These are phyloP conservation scores for Lepeophtheirus salmonis DNA, from an alignment of 1,140 invertebrate species.

Conservation along the genomic window DNA sequence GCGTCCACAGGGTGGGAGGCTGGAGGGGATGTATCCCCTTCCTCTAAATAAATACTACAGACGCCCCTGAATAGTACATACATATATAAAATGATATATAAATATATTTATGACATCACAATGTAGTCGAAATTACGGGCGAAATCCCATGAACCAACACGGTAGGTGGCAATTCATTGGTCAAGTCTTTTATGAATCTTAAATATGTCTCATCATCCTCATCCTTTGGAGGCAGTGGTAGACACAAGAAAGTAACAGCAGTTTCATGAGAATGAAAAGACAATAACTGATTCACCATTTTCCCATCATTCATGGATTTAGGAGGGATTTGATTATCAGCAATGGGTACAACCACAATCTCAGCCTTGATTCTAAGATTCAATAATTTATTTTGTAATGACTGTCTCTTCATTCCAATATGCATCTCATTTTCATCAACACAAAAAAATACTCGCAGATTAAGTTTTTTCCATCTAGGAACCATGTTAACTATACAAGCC, in stretches of 20 bases:
- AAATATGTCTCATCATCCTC: conserved; percentile 40
- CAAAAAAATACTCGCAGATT: conserved; percentile 61
- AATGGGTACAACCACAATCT: conserved; percentile 5
- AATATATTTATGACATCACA: no score
- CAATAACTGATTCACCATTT: conserved; percentile 55
- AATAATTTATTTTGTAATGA: background rate
- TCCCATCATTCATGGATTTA: conserved; percentile 19
- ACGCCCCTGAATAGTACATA: no score
- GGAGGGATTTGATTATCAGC: conserved; percentile 5
- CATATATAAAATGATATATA: no score
- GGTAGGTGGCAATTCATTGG: conserved; percentile 66
- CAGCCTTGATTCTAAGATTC: background rate
- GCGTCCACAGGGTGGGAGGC: no score
- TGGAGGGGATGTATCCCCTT: no score
- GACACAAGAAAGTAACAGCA: conserved; percentile 60
- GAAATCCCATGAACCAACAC: conserved; percentile 83
- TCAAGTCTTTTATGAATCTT: conserved; percentile 54
- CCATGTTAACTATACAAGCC: conserved; percentile 88
- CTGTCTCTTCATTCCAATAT: background rate
- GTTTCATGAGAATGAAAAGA: conserved; percentile 46
- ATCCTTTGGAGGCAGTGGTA: conserved; percentile 48
- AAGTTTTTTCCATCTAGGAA: conserved; percentile 57
- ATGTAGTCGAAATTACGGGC: conserved; percentile 85
- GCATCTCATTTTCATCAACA: background rate
- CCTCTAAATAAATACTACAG: no score